Evolutionary conservation across 2,888 invertebrate genomes (phyloP).

Genomic region (Crepidodera aurea): DNA sequence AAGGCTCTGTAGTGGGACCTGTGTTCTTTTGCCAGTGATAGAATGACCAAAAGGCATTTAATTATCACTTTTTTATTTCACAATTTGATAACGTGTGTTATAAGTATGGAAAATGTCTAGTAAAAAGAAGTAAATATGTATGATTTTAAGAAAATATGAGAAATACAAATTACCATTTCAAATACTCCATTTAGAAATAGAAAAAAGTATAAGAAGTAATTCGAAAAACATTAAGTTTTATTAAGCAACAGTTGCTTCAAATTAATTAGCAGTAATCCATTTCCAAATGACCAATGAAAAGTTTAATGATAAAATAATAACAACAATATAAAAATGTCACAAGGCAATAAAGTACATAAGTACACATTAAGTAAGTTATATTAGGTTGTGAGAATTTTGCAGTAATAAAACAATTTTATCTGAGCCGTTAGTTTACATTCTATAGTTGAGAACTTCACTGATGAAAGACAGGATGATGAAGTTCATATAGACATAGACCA

Average conservation of each 20-base stretch:
- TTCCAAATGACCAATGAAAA: constrained; percentile 20
- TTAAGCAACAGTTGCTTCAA: constrained; percentile 2
- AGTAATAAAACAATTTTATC: background rate
- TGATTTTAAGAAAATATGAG: too few species aligned
- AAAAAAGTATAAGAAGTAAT: background rate
- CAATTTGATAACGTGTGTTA: too few species aligned
- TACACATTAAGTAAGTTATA: constrained; percentile 13
- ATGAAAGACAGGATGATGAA: background rate
- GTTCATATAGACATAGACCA: background rate
- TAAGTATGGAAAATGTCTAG: too few species aligned
- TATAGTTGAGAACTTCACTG: background rate
- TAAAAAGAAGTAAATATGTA: too few species aligned
- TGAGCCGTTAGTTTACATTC: background rate
- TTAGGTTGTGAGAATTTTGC: constrained; percentile 7
- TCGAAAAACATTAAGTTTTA: constrained; percentile 13
- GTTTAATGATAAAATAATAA: constrained; percentile 21
- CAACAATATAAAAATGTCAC: constrained; percentile 15
- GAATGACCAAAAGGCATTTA: too few species aligned
- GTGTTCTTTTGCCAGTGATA: too few species aligned
- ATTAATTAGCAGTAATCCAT: constrained; percentile 15
- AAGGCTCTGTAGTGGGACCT: too few species aligned
- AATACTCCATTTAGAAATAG: background rate
- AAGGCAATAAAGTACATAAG: constrained; percentile 1
- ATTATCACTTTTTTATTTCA: too few species aligned
- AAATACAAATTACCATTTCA: too few species aligned